phyloP scores from a whole-genome alignment of 2,113 vertebrate species.

The Calidris pygmaea region DNA sequence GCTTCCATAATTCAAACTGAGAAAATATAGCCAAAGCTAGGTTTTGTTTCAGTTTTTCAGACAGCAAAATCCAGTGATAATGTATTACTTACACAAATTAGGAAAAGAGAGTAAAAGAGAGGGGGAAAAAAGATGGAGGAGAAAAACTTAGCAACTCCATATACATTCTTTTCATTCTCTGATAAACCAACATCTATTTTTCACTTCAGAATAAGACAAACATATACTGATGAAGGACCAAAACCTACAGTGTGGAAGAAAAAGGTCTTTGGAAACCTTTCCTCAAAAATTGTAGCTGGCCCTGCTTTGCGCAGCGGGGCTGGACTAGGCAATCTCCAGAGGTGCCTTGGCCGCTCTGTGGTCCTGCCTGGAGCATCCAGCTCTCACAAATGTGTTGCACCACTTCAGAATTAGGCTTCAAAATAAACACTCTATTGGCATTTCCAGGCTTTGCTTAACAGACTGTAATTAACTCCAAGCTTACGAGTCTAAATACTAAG shows the following conservation, averaged over 20 bases:
- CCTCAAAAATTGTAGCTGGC: neutral
- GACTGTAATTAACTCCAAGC: neutral
- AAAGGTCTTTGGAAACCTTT: neutral
- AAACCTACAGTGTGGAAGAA: neutral
- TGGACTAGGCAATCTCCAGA: neutral
- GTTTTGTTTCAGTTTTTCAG: neutral
- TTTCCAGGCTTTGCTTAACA: neutral
- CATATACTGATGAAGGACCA: neutral
- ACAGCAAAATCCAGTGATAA: neutral
- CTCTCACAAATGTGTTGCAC: neutral
- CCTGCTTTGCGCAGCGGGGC: neutral
- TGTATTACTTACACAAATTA: neutral
- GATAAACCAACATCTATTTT: neutral
- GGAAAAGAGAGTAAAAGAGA: neutral
- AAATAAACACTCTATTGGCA: neutral
- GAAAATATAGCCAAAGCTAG: neutral
- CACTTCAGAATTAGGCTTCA: neutral
- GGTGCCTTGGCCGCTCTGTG: neutral
- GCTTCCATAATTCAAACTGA: neutral
- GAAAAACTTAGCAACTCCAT: neutral
- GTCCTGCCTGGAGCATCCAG: neutral
- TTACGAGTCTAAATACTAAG: neutral
- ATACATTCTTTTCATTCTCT: neutral
- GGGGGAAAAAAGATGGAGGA: fast-evolving
- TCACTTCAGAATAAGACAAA: neutral